Base-by-base conservation (phyloP, 2,888 invertebrate species). In the Mallateleia sp. region DNA sequence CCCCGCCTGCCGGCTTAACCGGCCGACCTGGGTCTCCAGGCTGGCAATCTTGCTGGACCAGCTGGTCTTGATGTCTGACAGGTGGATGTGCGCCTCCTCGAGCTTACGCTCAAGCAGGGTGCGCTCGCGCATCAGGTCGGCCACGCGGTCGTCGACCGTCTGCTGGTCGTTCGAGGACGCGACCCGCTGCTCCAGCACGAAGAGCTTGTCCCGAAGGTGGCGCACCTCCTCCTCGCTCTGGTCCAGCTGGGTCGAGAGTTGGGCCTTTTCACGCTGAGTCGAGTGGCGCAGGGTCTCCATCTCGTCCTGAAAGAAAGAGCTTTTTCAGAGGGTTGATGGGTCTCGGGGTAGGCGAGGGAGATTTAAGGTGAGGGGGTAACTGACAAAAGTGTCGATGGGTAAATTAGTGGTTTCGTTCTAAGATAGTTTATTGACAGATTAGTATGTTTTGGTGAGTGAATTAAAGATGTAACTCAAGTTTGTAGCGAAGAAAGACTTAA, bases 41-140 rank as follows among this genome's bases (percentile, higher is more conserved):
- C 97, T 97, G 18, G 98, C 97, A 91, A 98, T 98, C 95, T 98
- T 98, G 15, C 98, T 97, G 92, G 98, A 98, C 98, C 98, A 98
- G 0, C 98, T 98, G 0, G 98, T 98, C 94, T 99, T 98, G 89
- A 98, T 98, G 92, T 98, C 98, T 0, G 98, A 97, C 38, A 98
- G 95, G 94, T 98, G 98, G 93, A 98, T 96, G 93, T 98, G 97
- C 0, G 98, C 97, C 93, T 98, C 98, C 91, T 98, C 97, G 80
- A 98, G 95, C 91, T 98, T 97, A 85, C 98, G 96, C 88, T 98
- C 97, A 34, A 98, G 95, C 25, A 97, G 94, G 88, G 96, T 96
- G 69, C 97, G 95, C 91, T 97, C 97, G n/a, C 96, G 96, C 89
- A 96, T 95, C 1, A 96, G 92, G 47, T 96, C 96, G 89, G 96